Evolutionary conservation across 23 tunicate genomes (phyloP), one percentile per base, ranked within the genome.

Genomic region (Oikopleura albicans): DNA sequence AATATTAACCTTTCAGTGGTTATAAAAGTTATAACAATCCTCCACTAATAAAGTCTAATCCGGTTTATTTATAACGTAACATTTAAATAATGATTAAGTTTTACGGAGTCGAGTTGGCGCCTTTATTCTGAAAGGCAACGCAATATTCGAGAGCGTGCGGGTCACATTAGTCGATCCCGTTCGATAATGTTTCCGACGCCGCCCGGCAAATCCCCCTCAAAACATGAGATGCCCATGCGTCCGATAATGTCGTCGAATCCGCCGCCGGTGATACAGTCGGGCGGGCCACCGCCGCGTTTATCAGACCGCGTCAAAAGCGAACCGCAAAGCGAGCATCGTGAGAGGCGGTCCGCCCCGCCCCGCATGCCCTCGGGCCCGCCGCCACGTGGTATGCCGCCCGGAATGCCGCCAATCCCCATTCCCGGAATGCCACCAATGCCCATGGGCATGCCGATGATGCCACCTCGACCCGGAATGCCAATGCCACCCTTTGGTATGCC

Each of bases 401-500:
- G 79, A 49, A 8, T 49, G 4, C 37, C 37, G 34, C 28, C 31
- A 37, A 34, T 37, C 28, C 79, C 79, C 4, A 37, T 34, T 16
- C 28, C 31, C 37, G 37, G 37, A 22, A 34, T 37, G 79, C 33
- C 4, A 31, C 79, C 79, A 31, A 37, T 34, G 37, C 28, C 31
- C 4, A 34, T 37, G 4, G 79, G 79, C 28, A 71, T 71, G 79
- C 79, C 79, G 36, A 29, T 29, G 79, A 71, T 71, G 79, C 79
- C 79, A 37, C 79, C 79, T 31, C 37, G 79, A n/a, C n/a, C n/a
- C n/a, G n/a, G n/a, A n/a, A n/a, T n/a, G n/a, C n/a, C n/a, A 71
- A 71, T 71, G 79, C 79, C 79, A 29, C 79, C 79, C 2, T 71
- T 71, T 71, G 79, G 79, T 4, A 12, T 71, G 27, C 79, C 79